phyloP scores from a whole-genome alignment of 2,888 invertebrate species.

The Melitaea athalia region DNA sequence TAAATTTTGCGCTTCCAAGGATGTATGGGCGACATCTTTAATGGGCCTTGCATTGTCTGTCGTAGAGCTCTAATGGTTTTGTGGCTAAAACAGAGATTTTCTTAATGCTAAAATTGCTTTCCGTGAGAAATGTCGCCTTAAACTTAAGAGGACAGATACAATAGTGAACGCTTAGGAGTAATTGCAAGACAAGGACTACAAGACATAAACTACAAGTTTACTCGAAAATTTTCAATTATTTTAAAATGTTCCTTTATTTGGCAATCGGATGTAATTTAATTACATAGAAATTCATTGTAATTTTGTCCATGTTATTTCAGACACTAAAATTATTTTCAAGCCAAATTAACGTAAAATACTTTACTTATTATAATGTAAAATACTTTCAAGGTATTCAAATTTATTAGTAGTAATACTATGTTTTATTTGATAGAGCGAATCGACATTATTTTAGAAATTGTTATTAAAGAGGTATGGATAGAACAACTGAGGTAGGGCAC shows the following conservation, averaged over 20 bases:
- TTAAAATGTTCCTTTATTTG: background rate
- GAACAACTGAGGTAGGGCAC: too few relatives aligned
- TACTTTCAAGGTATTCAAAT: too few relatives aligned
- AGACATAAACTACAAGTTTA: background rate
- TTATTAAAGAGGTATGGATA: too few relatives aligned
- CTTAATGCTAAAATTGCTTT: slow-evolving; percentile 34
- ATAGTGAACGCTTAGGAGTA: slow-evolving; percentile 3
- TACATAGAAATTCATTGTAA: too few relatives aligned
- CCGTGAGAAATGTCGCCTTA: slow-evolving; percentile 20
- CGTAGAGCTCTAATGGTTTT: slow-evolving; percentile 34
- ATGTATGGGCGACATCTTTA: slow-evolving; percentile 38
- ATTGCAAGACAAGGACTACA: background rate
- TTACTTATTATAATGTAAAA: too few relatives aligned
- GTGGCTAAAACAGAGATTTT: slow-evolving; percentile 37
- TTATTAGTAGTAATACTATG: too few relatives aligned
- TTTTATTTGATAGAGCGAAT: too few relatives aligned
- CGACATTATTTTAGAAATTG: too few relatives aligned
- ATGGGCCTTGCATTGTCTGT: slow-evolving; percentile 38
- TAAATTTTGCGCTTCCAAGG: slow-evolving; percentile 29
- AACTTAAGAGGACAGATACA: slow-evolving; percentile 13
- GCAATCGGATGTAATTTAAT: background rate
- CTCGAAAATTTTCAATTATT: background rate
- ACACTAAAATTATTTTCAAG: too few relatives aligned
- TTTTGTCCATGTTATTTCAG: too few relatives aligned
- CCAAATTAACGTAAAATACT: too few relatives aligned